Conservation (phyloP, 2,797 vertebrate species). For the Gymnoscopelus microlampas region DNA sequence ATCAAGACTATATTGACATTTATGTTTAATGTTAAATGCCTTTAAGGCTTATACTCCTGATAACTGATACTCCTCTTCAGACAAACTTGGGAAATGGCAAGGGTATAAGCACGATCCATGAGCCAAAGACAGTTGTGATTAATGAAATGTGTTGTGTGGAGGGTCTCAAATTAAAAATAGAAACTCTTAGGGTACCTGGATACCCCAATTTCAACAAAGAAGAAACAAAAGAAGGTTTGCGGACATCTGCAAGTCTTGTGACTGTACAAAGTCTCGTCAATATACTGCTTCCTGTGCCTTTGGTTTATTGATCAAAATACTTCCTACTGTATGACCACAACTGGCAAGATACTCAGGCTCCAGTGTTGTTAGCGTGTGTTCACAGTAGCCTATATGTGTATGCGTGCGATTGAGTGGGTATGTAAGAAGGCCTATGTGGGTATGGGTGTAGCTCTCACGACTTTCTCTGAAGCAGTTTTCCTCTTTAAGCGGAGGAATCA, state of each 20-base stretch:
- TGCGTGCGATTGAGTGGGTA: constrained; percentile 3
- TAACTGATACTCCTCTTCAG: too few species aligned
- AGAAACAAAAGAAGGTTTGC: neutral
- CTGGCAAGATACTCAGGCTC: neutral
- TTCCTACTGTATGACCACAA: neutral
- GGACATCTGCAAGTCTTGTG: neutral
- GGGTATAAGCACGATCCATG: too few species aligned
- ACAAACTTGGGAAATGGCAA: too few species aligned
- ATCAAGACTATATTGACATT: neutral
- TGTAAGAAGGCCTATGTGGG: neutral
- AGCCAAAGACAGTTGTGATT: too few species aligned
- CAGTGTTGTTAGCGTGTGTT: neutral
- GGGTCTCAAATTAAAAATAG: too few species aligned
- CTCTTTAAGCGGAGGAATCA: constrained; percentile 9
- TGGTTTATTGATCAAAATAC: constrained; percentile 6
- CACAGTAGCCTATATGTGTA: neutral
- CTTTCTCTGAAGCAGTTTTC: constrained; percentile 26
- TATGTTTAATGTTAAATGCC: too few species aligned
- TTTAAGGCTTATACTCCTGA: too few species aligned
- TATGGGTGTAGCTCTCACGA: neutral
- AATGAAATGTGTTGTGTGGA: too few species aligned
- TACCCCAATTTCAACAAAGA: neutral
- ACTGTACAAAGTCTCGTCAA: neutral
- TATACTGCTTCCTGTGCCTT: constrained; percentile 3
- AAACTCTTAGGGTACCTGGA: neutral